Evolutionary conservation across 1,140 invertebrate genomes (phyloP).

Genomic region (Trichonephila clavata): DNA sequence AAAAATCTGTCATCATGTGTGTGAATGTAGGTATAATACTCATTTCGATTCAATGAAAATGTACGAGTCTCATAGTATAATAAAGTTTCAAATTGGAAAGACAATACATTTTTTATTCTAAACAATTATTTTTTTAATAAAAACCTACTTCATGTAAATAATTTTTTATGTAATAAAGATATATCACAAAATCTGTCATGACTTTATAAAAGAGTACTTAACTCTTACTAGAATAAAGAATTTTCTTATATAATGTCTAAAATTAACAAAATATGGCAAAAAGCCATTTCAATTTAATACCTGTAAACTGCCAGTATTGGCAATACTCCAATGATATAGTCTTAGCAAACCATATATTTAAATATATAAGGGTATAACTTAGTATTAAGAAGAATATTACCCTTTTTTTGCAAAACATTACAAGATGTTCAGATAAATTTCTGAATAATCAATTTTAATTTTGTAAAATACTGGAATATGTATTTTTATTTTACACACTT

Average conservation of each 20-base stretch:
- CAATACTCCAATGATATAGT: not conserved
- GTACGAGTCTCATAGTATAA: slow-evolving; percentile 17
- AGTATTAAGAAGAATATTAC: not conserved
- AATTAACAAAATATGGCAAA: slow-evolving; percentile 38
- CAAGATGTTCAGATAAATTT: not conserved
- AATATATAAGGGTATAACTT: not conserved
- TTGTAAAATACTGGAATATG: not conserved
- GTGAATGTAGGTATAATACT: slow-evolving; percentile 38
- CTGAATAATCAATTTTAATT: not conserved
- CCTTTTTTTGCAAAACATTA: not conserved
- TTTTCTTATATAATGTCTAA: slow-evolving; percentile 24
- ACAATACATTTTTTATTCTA: slow-evolving; percentile 15
- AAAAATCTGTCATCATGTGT: not conserved
- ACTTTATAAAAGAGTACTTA: slow-evolving; percentile 4
- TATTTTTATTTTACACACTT: not conserved
- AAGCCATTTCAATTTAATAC: slow-evolving; percentile 44
- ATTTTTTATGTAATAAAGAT: slow-evolving; percentile 18
- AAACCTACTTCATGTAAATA: slow-evolving; percentile 22
- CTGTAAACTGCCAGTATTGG: not conserved
- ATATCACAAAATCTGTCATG: slow-evolving; percentile 28
- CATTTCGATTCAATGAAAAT: slow-evolving; percentile 1
- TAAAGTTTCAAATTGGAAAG: slow-evolving; percentile 38
- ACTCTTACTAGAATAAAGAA: slow-evolving; percentile 30
- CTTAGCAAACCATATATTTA: slow-evolving; percentile 48
- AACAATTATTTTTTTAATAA: slow-evolving; percentile 39